A percentile compares a stretch with the other conserved stretches of the same genome.
phyloP scores from a whole-genome alignment of 2,888 invertebrate species.

The Drosophila lacicola region DNA sequence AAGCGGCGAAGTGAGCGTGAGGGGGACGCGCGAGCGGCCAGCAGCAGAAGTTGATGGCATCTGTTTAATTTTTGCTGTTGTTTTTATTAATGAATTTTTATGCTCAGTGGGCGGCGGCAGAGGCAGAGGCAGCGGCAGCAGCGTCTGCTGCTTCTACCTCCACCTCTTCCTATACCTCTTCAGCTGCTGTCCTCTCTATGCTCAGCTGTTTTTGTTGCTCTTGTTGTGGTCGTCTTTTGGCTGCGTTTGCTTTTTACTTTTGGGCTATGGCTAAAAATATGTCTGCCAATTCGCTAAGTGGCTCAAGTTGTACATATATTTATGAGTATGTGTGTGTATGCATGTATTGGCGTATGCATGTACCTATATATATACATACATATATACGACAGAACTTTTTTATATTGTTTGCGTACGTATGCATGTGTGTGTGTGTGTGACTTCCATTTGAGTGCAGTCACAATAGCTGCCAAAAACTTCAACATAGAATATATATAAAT shows the following conservation, averaged over 20 bases:
- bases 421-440: background rate
- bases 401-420: constrained; percentile 12
- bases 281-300: constrained; percentile 76
- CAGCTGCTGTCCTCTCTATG: constrained; percentile 12
- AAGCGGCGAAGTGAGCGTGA: background rate
- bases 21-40: background rate
- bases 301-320: constrained; percentile 52
- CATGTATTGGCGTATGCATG: background rate
- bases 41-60: constrained; percentile 57
- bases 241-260: constrained; percentile 61
- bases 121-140: constrained; percentile 13
- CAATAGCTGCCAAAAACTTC: constrained; percentile 3
- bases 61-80: constrained; percentile 71
- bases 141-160: constrained; percentile 14
- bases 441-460: constrained; percentile 12
- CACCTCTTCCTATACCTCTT: constrained; percentile 8
- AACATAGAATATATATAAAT: background rate
- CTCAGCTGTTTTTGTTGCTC: constrained; percentile 19
- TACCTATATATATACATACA: background rate
- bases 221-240: constrained; percentile 41
- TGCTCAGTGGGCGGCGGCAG: constrained; percentile 51
- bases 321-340: background rate
- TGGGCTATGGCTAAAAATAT: constrained; percentile 72
- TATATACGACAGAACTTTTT: constrained; percentile 23
- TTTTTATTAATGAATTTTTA: constrained; percentile 75